Percentiles rank a stretch among this genome's conserved stretches.
Conservation (phyloP, 2,113 vertebrate genomes). For the Lota lota region DNA sequence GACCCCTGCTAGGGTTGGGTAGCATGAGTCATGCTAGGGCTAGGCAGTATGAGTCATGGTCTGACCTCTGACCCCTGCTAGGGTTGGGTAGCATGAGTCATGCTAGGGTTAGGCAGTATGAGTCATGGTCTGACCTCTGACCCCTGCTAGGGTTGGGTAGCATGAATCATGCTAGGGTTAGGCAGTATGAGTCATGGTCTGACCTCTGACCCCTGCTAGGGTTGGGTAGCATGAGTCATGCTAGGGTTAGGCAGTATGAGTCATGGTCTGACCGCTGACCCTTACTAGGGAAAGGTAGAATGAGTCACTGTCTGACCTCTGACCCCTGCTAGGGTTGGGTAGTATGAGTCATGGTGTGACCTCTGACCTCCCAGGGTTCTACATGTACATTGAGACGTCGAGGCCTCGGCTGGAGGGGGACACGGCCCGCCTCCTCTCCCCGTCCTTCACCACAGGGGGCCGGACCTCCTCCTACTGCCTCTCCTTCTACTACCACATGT, state of each 20-base stretch:
- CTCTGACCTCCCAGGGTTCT: slow-evolving; percentile 77
- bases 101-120: neutral
- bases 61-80: neutral
- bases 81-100: neutral
- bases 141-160: neutral
- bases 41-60: neutral
- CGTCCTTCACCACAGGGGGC: slow-evolving; percentile 85
- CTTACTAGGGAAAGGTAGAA: neutral
- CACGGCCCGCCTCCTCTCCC: slow-evolving; percentile 84
- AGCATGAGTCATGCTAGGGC: neutral
- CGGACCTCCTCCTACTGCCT: slow-evolving; percentile 86
- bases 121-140: neutral
- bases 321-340: neutral
- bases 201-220: neutral
- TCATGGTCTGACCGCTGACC: neutral
- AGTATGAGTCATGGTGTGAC: too few relatives aligned
- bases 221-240: neutral
- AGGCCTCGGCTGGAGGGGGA: slow-evolving; percentile 86
- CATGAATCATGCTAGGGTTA: neutral
- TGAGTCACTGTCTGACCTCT: neutral
- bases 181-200: neutral
- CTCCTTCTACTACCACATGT: slow-evolving; percentile 97
- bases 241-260: neutral
- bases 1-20: neutral
- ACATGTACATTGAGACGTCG: slow-evolving; percentile 95